Conservation (phyloP, 2,797 vertebrate species). For the Pogonophryne albipinna region DNA sequence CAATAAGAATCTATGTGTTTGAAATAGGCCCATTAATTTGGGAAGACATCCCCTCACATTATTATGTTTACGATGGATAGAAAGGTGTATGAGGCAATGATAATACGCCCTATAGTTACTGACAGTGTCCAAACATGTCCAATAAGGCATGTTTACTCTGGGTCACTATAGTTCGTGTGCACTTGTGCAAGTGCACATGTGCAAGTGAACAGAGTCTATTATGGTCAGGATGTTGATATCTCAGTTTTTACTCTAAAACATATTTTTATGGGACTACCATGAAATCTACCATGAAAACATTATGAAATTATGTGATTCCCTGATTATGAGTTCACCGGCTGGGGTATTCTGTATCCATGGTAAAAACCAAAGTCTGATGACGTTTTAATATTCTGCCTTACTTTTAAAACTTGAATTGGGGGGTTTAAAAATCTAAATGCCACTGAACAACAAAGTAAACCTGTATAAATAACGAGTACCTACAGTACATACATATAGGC, state of each 20-base stretch:
- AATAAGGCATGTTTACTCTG: too few species aligned
- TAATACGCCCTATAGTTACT: too few species aligned
- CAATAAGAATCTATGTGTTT: background rate
- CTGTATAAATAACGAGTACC: too few species aligned
- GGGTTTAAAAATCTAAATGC: too few species aligned
- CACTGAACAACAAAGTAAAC: background rate
- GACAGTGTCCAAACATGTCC: too few species aligned
- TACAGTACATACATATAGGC: background rate
- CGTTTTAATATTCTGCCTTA: background rate
- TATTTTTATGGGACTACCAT: background rate
- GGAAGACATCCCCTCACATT: too few species aligned
- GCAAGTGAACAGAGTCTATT: background rate
- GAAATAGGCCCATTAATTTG: background rate
- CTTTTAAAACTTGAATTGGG: background rate
- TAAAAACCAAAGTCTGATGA: background rate
- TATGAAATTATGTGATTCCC: background rate
- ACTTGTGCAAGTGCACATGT: too few species aligned
- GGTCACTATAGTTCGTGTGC: background rate
- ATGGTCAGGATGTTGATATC: background rate
- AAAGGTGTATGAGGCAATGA: too few species aligned
- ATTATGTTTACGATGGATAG: background rate
- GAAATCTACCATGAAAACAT: background rate
- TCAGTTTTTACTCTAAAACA: background rate
- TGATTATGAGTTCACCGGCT: background rate
- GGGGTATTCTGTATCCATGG: conserved; percentile 24